These are phyloP conservation scores for Trochalopteron elliotii DNA, from an alignment of 2,113 vertebrate genomes.

Conservation along the genomic window DNA sequence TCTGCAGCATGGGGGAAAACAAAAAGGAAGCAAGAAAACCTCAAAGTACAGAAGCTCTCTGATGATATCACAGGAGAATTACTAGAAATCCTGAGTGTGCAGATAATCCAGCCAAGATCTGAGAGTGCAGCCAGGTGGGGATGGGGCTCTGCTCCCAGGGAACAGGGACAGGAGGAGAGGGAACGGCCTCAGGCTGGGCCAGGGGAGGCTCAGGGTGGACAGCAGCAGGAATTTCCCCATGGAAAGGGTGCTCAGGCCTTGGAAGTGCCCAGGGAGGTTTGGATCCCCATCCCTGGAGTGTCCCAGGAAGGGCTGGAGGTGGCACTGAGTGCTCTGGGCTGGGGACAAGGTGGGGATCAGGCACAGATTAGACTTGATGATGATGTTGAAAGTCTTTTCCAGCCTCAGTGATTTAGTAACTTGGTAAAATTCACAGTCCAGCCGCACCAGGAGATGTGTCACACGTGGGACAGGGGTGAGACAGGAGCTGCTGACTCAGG, in stretches of 20 bases:
- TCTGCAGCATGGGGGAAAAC: not conserved
- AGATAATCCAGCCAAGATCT: not conserved
- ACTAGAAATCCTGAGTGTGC: not conserved
- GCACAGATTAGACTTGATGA: fast-evolving
- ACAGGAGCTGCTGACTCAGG: not conserved
- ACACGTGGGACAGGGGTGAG: not conserved
- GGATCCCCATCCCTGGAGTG: not conserved
- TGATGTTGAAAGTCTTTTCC: not conserved
- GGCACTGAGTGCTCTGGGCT: not conserved
- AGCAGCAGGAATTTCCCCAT: not conserved
- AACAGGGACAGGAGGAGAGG: not conserved
- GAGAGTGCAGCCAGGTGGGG: not conserved
- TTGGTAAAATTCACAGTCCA: not conserved
- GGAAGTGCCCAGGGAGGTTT: not conserved
- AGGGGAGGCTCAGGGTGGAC: not conserved
- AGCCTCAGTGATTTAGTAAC: not conserved
- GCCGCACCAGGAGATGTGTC: not conserved
- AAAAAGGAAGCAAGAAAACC: not conserved
- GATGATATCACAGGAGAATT: not conserved
- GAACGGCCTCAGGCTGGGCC: not conserved
- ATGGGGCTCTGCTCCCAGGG: not conserved
- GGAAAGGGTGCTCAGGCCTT: not conserved
- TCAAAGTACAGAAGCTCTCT: not conserved
- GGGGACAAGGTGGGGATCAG: not conserved
- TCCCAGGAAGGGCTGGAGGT: not conserved